Conservation (phyloP, 2,888 invertebrate species). For the Laspeyria flexula region DNA sequence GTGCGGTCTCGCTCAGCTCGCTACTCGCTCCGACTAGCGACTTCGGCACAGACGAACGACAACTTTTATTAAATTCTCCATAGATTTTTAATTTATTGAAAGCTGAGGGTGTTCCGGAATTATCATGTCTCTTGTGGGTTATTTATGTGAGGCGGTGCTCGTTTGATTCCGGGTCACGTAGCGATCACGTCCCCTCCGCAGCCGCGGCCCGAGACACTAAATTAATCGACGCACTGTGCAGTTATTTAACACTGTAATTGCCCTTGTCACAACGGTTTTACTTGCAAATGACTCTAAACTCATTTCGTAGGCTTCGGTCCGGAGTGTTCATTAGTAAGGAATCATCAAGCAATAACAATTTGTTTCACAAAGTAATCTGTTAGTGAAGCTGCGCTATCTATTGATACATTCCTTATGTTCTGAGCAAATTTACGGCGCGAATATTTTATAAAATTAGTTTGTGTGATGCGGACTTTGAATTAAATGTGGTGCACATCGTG, state of each 20-base stretch:
- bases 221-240: conserved; percentile 42
- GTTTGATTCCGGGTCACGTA: conserved; percentile 65
- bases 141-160: conserved; percentile 39
- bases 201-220: conserved; percentile 11
- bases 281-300: conserved; percentile 29
- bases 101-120: conserved; percentile 35
- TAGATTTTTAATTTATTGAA: conserved; percentile 44
- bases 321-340: conserved; percentile 30
- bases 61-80: conserved; percentile 40
- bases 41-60: conserved; percentile 4
- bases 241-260: conserved; percentile 47
- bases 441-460: too few species aligned
- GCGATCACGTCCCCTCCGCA: conserved; percentile 46
- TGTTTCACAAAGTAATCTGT: conserved; percentile 7
- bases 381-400: neutral
- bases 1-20: neutral
- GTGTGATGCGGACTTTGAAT: too few species aligned
- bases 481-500: too few species aligned
- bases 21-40: neutral
- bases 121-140: conserved; percentile 48
- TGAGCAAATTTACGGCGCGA: too few species aligned
- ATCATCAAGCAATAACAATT: conserved; percentile 4
- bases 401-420: neutral
- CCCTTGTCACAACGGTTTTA: conserved; percentile 36
- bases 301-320: conserved; percentile 30